Base-by-base conservation (phyloP, 1,140 invertebrate species). In the Spodoptera frugiperda region DNA sequence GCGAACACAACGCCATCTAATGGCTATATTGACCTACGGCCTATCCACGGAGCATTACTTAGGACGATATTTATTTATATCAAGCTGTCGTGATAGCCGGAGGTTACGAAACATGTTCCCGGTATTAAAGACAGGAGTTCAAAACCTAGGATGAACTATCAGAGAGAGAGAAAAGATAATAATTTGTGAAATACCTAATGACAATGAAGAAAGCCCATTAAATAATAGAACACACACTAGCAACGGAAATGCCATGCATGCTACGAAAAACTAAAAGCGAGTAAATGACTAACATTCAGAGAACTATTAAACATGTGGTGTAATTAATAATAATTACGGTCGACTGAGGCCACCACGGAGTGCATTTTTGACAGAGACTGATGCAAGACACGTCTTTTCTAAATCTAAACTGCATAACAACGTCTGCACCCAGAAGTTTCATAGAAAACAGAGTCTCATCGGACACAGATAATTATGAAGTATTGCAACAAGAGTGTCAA, bases 1-100 rank as follows among this genome's bases (percentile, higher is more conserved):
- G 83, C 75, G 76, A 81, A 80, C 83, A 68, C 84, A 86, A 76
- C 82, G 83, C 81, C 85, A 80, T 82, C 84, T 90, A 89, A 90
- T 90, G 87, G 84, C 87, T 87, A 84, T 87, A 89, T 89, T 87
- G 87, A 84, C 84, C 86, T 81, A 81, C 81, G 54, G 68, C 46
- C 57, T 54, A 70, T 73, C 61, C 61, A 44, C 57, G 57, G 53
- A 65, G 39, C 33, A 57, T 61, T 49, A 49, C 55, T 51, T n/a
- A 33, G 25, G 44, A 17, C 48, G 15, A 59, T 54, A 75, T 75
- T 75, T 75, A 73, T 65, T 65, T 39, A 11, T 49, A 46, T 30
- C 51, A 33, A 49, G 39, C 19, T 19, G 25, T n/a, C 51, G 12
- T 68, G 65, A 68, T 46, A 68, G 14, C 19, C 65, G 46, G 49